Evolutionary conservation across 2,797 vertebrate genomes (phyloP).

Genomic region (Fistularia commersonii): DNA sequence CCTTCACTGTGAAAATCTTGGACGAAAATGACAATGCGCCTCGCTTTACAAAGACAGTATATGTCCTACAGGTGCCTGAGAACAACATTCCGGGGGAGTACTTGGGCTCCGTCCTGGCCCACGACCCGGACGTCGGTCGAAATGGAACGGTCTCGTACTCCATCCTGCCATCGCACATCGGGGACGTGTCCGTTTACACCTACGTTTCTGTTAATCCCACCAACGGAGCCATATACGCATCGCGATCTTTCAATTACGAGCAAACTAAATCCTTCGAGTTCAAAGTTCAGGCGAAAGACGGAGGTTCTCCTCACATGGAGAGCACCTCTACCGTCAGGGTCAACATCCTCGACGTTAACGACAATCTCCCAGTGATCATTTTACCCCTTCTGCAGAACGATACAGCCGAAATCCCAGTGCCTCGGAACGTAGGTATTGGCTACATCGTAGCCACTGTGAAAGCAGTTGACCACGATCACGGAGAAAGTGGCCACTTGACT

Average conservation of each 20-base stretch:
- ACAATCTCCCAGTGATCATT: constrained; percentile 95
- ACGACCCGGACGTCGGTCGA: constrained; percentile 93
- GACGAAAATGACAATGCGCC: constrained; percentile 98
- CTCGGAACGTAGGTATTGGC: constrained; percentile 91
- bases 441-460: constrained; percentile 92
- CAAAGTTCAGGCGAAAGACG: constrained; percentile 94
- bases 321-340: constrained; percentile 92
- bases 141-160: constrained; percentile 96
- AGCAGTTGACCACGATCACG: constrained; percentile 94
- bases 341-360: constrained; percentile 92
- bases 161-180: constrained; percentile 90
- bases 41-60: constrained; percentile 90
- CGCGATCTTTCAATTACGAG: constrained; percentile 96
- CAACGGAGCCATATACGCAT: constrained; percentile 97
- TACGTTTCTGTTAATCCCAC: constrained; percentile 97
- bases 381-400: constrained; percentile 92
- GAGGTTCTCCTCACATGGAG: constrained; percentile 91
- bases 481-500: constrained; percentile 94
- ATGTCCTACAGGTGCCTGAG: constrained; percentile 93
- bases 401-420: constrained; percentile 93
- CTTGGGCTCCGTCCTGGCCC: constrained; percentile 91
- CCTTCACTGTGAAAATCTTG: constrained; percentile 91
- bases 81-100: constrained; percentile 99
- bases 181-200: constrained; percentile 95
- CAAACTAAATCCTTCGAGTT: constrained; percentile 98